Evolutionary conservation across 2,113 vertebrate genomes (phyloP).

Genomic region (Ariopsis seemanni): DNA sequence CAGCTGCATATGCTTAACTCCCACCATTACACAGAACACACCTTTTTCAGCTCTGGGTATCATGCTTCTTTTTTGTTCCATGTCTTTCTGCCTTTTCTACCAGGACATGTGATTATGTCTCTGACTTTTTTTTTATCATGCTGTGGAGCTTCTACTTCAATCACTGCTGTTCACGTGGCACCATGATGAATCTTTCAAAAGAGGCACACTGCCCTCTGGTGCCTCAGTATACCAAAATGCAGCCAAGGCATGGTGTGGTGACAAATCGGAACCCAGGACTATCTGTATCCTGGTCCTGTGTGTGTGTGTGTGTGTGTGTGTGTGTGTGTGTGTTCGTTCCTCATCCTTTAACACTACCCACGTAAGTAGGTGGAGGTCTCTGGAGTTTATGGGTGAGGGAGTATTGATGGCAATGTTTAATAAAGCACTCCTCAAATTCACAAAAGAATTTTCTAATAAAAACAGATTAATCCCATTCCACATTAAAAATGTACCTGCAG

Average conservation of each 20-base stretch:
- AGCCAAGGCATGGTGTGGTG: not conserved
- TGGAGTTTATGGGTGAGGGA: not conserved
- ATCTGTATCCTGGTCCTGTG: not conserved
- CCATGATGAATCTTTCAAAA: slow-evolving; percentile 4
- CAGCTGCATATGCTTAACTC: slow-evolving; percentile 14
- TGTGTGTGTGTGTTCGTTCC: too few species aligned
- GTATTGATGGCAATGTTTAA: not conserved
- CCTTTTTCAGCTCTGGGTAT: slow-evolving; percentile 8
- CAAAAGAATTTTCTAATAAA: not conserved
- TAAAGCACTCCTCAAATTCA: not conserved
- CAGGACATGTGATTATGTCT: slow-evolving; percentile 19
- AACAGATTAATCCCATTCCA: not conserved
- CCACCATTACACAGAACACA: not conserved
- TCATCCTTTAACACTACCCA: not conserved
- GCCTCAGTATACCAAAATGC: slow-evolving; percentile 6
- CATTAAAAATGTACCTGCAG: not conserved
- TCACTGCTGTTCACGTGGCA: slow-evolving; percentile 18
- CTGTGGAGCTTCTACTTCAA: slow-evolving; percentile 22
- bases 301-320: too few species aligned
- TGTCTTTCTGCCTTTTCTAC: slow-evolving; percentile 11
- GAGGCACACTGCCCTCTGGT: slow-evolving; percentile 67
- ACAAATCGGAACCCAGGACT: not conserved
- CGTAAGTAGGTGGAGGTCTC: not conserved
- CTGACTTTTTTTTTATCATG: slow-evolving; percentile 20
- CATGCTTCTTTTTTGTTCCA: slow-evolving; percentile 14